phyloP scores from a whole-genome alignment of 2,888 invertebrate species.

The Morpho achilles region DNA sequence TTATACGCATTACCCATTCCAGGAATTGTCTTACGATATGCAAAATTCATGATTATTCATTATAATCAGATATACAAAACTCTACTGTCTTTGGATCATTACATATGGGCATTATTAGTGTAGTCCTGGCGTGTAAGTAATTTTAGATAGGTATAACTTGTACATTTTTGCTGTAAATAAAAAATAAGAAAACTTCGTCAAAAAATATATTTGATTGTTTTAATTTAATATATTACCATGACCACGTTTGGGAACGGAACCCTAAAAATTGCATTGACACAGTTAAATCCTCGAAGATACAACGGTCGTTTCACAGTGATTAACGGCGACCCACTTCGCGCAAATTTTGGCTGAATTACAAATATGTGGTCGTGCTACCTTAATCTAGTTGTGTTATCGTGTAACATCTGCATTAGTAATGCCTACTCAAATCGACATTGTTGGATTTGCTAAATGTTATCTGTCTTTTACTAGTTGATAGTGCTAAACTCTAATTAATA shows the following conservation, averaged over 20 bases:
- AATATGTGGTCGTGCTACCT: constrained; percentile 28
- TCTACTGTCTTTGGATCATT: no score
- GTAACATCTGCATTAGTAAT: constrained; percentile 27
- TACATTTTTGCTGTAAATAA: no score
- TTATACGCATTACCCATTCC: no score
- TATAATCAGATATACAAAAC: no score
- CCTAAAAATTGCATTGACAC: constrained; percentile 9
- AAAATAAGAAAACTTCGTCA: no score
- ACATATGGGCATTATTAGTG: no score
- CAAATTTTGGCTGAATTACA: constrained; percentile 43
- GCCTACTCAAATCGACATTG: constrained; percentile 25
- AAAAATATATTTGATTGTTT: neutral
- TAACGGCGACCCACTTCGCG: constrained; percentile 39
- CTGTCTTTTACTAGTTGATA: constrained; percentile 24
- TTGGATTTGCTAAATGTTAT: constrained; percentile 26
- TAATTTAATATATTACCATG: neutral
- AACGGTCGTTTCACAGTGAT: constrained; percentile 12
- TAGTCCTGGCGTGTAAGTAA: no score
- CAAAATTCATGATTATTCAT: no score
- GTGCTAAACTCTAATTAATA: constrained; percentile 19
- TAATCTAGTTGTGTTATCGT: constrained; percentile 25
- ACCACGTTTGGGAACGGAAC: constrained; percentile 1
- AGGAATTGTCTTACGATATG: no score
- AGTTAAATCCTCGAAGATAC: constrained; percentile 11
- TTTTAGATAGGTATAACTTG: no score